phyloP scores from a whole-genome alignment of 2,888 invertebrate species.

The Nysson spinosus region DNA sequence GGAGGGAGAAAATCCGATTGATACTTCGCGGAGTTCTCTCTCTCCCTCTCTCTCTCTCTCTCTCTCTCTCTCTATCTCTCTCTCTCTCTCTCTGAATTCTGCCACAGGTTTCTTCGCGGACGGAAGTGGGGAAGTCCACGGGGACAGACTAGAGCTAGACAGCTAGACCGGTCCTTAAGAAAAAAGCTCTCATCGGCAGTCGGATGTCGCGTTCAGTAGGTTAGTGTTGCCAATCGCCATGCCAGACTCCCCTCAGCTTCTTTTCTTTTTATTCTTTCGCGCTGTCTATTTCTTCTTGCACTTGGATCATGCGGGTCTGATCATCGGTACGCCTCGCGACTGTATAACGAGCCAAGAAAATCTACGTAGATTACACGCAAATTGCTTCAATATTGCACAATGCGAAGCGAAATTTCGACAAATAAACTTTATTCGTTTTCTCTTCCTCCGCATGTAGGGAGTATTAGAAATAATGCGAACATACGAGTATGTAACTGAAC shows the following conservation, averaged over 20 bases:
- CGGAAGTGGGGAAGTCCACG: slow-evolving; percentile 31
- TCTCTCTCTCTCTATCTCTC: background rate
- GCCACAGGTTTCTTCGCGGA: background rate
- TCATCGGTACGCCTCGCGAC: no score
- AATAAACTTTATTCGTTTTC: no score
- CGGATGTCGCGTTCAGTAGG: slow-evolving; percentile 51
- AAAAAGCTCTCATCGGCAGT: slow-evolving; percentile 51
- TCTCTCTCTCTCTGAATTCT: background rate
- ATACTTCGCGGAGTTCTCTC: background rate
- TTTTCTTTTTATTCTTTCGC: slow-evolving; percentile 5
- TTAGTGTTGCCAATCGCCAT: slow-evolving; percentile 50
- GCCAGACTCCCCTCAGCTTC: slow-evolving; percentile 24
- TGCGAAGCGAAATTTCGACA: no score
- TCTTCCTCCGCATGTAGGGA: no score
- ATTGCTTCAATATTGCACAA: no score
- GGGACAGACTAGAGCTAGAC: slow-evolving; percentile 70
- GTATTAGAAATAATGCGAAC: no score
- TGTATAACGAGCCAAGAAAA: no score
- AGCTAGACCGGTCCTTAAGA: slow-evolving; percentile 69
- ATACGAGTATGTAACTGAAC: no score
- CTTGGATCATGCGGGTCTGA: slow-evolving; percentile 55
- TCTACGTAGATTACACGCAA: no score
- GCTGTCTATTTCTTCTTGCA: slow-evolving; percentile 40
- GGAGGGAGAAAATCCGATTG: background rate
- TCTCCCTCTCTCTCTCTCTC: background rate